A percentile compares a stretch with the other conserved stretches of the same genome.
These are phyloP conservation scores for Cephalotes varians DNA, from an alignment of 2,888 invertebrate genomes.

Conservation along the genomic window DNA sequence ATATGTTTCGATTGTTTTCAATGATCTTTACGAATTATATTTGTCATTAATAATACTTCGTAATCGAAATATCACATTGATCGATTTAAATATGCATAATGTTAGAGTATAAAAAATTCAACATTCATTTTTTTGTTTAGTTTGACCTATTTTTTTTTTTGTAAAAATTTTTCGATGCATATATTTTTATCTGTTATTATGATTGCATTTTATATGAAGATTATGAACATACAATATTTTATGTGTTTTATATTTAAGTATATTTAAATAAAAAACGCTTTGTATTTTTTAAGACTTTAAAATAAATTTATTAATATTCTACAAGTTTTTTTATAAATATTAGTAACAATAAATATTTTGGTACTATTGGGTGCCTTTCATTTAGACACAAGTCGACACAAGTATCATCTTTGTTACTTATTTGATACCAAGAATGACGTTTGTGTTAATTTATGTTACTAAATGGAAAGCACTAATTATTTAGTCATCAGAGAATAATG, in stretches of 20 bases:
- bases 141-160: background rate
- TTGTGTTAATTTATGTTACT: too few relatives aligned
- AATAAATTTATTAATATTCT: background rate
- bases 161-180: background rate
- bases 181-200: background rate
- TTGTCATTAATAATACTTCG: background rate
- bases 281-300: background rate
- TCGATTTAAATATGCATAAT: background rate
- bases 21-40: background rate
- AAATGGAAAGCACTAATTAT: too few relatives aligned
- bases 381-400: too few relatives aligned
- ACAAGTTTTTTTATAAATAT: background rate
- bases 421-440: too few relatives aligned
- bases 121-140: background rate
- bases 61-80: background rate
- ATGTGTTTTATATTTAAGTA: background rate
- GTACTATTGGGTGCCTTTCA: background rate
- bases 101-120: background rate
- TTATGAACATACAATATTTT: background rate
- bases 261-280: background rate
- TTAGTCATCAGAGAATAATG: background rate
- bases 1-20: background rate
- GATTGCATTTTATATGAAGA: background rate
- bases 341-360: background rate
- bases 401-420: too few relatives aligned